Percentiles rank a stretch among this genome's conserved stretches.
Conservation (phyloP, 2,797 vertebrate genomes). For the Tokudaia tokunoshimensis region DNA sequence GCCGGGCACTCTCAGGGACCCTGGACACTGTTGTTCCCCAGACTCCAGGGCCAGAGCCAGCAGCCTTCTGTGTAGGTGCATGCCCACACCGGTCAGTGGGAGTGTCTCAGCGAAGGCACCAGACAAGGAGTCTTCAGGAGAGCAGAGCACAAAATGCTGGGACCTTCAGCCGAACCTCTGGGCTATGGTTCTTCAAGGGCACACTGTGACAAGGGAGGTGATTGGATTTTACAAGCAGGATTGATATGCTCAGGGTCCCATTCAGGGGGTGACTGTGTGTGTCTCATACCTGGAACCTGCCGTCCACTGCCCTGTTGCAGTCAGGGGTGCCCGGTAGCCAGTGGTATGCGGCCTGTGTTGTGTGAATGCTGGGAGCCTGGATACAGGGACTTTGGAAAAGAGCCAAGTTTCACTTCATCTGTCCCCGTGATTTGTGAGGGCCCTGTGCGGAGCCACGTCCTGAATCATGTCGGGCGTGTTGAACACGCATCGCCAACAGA, state of each 20-base stretch:
- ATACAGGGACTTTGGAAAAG: background rate
- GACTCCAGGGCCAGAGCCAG: rapidly evolving
- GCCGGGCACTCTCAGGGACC: background rate
- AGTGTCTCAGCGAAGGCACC: rapidly evolving
- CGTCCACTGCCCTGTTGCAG: background rate
- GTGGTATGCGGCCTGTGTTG: background rate
- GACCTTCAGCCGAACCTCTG: rapidly evolving
- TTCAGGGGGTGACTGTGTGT: rapidly evolving
- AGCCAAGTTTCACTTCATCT: background rate
- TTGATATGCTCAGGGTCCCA: rapidly evolving
- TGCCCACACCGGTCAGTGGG: rapidly evolving
- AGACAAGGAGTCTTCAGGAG: rapidly evolving
- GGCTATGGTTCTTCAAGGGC: background rate
- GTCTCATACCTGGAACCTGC: rapidly evolving
- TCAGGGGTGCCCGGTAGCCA: background rate
- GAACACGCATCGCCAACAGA: conserved; percentile 51
- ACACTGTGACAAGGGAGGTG: background rate
- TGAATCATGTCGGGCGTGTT: conserved; percentile 61
- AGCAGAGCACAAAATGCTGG: rapidly evolving
- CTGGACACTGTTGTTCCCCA: background rate
- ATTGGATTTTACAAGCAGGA: rapidly evolving
- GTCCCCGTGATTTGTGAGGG: conserved; percentile 72
- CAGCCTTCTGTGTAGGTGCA: background rate
- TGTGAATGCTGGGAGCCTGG: rapidly evolving
- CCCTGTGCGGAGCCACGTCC: background rate